Percentiles rank a stretch among this genome's conserved stretches.
Evolutionary conservation across 2,113 vertebrate genomes (phyloP).

Genomic region (Origma solitaria): DNA sequence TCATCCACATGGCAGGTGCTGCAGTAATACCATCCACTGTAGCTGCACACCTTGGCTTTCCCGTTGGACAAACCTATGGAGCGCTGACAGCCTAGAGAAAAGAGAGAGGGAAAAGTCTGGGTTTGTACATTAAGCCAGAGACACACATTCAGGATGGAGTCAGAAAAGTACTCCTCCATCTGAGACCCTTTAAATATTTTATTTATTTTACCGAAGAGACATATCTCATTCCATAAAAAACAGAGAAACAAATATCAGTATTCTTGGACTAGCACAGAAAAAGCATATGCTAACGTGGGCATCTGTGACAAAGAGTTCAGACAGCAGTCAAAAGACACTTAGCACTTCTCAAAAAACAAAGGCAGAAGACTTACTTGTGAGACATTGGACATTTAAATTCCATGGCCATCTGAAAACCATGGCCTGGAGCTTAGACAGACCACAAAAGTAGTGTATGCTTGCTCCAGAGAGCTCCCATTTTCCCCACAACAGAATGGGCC

Average conservation of each 20-base stretch:
- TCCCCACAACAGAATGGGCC: neutral
- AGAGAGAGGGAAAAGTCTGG: neutral
- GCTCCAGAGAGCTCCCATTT: neutral
- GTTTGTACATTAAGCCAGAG: neutral
- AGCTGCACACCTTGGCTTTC: conserved; percentile 94
- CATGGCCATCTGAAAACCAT: neutral
- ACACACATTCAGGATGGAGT: neutral
- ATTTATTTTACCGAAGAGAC: neutral
- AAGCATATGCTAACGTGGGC: neutral
- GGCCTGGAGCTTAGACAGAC: neutral
- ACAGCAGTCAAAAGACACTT: neutral
- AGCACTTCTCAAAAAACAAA: neutral
- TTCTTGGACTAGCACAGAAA: neutral
- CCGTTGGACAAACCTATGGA: conserved; percentile 88
- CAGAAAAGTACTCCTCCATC: neutral
- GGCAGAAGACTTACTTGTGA: neutral
- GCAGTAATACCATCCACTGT: conserved; percentile 99
- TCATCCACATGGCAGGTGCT: conserved; percentile 91
- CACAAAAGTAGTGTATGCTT: neutral
- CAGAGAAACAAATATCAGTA: neutral
- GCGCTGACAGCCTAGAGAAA: conserved; percentile 85
- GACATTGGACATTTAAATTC: neutral
- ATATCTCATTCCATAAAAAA: neutral
- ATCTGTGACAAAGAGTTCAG: neutral
- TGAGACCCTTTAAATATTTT: neutral